These are phyloP conservation scores for Ectropis crepuscularia DNA, from an alignment of 2,888 invertebrate species.

Conservation along the genomic window DNA sequence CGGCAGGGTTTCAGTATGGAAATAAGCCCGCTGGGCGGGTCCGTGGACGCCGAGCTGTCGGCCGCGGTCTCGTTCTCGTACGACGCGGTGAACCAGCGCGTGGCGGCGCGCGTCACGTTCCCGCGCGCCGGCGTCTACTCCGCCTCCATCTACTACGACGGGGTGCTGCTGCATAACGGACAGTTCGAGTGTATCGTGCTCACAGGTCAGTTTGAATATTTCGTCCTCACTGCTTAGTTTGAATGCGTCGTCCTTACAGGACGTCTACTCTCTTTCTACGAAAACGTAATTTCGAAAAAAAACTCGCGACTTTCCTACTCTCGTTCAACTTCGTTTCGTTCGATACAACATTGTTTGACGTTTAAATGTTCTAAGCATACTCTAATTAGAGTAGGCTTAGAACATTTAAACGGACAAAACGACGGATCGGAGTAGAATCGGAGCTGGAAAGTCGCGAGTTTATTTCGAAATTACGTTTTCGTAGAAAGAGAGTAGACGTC, in stretches of 20 bases:
- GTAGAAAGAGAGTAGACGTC: too few species aligned
- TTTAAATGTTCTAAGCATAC: too few species aligned
- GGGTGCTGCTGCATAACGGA: slow-evolving; percentile 92
- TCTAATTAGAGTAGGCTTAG: too few species aligned
- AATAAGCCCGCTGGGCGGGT: slow-evolving; percentile 85
- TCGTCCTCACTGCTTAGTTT: not conserved
- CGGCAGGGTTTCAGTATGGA: slow-evolving; percentile 86
- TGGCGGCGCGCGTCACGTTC: slow-evolving; percentile 91
- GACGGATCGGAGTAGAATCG: too few species aligned
- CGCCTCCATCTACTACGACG: slow-evolving; percentile 91
- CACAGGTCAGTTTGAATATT: slow-evolving; percentile 86
- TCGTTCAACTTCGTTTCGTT: too few species aligned
- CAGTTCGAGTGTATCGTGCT: slow-evolving; percentile 96
- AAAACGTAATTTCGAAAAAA: too few species aligned
- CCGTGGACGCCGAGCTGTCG: slow-evolving; percentile 81
- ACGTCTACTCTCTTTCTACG: too few species aligned
- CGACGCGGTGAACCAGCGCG: slow-evolving; percentile 91
- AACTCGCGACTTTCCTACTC: too few species aligned
- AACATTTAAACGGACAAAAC: too few species aligned
- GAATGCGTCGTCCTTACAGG: not conserved
- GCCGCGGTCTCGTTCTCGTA: slow-evolving; percentile 87
- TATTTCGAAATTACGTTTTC: too few species aligned
- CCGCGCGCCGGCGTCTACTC: slow-evolving; percentile 92
- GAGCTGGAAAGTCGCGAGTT: too few species aligned
- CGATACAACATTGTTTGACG: too few species aligned